phyloP scores from a whole-genome alignment of 2,113 vertebrate genomes.

The Theristicus caerulescens region DNA sequence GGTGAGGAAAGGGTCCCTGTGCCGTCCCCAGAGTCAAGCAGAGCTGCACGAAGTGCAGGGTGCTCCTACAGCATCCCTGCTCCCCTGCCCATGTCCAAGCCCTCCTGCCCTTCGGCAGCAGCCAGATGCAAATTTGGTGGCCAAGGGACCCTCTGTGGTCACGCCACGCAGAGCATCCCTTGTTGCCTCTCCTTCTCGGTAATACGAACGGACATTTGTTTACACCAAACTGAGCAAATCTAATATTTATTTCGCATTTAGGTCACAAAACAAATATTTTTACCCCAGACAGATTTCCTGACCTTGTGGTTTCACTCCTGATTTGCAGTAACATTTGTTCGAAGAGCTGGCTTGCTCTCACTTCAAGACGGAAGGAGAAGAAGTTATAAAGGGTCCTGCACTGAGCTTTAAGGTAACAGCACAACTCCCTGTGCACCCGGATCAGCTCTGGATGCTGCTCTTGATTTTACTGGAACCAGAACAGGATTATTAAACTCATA shows the following conservation, averaged over 20 bases:
- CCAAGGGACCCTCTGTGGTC: background rate
- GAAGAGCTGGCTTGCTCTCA: background rate
- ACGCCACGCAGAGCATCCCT: background rate
- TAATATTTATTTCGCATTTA: constrained; percentile 53
- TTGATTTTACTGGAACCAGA: background rate
- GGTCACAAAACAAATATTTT: constrained; percentile 37
- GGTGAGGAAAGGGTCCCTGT: background rate
- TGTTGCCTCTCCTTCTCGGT: background rate
- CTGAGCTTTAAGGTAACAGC: background rate
- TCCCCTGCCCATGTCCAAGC: background rate
- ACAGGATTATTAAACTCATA: background rate
- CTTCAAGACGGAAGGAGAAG: background rate
- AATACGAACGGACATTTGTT: background rate
- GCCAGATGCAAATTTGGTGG: background rate
- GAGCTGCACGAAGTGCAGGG: background rate
- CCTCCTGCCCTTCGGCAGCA: background rate
- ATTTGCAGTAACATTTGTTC: background rate
- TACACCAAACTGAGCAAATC: constrained; percentile 37
- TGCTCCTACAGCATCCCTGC: background rate
- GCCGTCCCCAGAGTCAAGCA: accelerated
- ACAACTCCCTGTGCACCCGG: background rate
- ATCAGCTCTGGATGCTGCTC: background rate
- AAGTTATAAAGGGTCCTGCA: background rate
- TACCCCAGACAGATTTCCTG: background rate
- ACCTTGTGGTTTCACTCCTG: background rate